Conservation (phyloP, 2,888 invertebrate genomes). For the Tethea ocularis region DNA sequence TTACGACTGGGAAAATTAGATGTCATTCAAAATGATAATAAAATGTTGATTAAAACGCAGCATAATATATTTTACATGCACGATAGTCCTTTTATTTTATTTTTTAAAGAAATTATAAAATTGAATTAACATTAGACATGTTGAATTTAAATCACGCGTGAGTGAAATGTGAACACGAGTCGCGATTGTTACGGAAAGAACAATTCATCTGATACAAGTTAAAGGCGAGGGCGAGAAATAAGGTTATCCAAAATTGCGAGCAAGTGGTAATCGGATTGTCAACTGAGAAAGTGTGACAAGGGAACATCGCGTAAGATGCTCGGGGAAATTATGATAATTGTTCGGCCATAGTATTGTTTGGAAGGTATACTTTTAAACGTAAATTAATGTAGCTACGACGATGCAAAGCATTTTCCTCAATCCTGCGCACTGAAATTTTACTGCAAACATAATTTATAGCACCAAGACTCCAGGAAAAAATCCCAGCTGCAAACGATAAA, state of each 20-base stretch:
- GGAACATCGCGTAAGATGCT: constrained; percentile 1
- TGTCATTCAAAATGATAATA: constrained; percentile 12
- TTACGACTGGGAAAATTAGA: constrained; percentile 38
- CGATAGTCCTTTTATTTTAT: constrained; percentile 12
- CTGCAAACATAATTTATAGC: constrained; percentile 51
- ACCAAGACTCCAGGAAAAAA: constrained; percentile 50
- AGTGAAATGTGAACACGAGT: too few relatives aligned
- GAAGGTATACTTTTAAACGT: constrained; percentile 17
- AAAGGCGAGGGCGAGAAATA: constrained; percentile 69
- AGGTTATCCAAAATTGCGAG: constrained; percentile 61
- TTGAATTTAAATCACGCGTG: constrained; percentile 50
- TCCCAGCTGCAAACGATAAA: constrained; percentile 58
- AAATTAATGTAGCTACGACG: constrained; percentile 27
- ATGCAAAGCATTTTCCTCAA: constrained; percentile 29
- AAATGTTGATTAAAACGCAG: constrained; percentile 12
- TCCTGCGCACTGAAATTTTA: constrained; percentile 42
- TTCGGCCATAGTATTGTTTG: constrained; percentile 30
- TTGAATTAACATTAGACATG: constrained; percentile 12
- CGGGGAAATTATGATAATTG: constrained; percentile 40
- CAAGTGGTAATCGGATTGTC: constrained; percentile 61
- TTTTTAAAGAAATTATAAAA: background rate
- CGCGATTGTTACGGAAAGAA: constrained; percentile 60
- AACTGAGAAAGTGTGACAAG: background rate
- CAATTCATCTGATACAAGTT: constrained; percentile 75
- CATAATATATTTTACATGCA: constrained; percentile 16